Evolutionary conservation across 92 coral and sea anemone genomes (phyloP), one percentile per base, ranked within the genome.

Genomic region (Virgularia gustaviana): DNA sequence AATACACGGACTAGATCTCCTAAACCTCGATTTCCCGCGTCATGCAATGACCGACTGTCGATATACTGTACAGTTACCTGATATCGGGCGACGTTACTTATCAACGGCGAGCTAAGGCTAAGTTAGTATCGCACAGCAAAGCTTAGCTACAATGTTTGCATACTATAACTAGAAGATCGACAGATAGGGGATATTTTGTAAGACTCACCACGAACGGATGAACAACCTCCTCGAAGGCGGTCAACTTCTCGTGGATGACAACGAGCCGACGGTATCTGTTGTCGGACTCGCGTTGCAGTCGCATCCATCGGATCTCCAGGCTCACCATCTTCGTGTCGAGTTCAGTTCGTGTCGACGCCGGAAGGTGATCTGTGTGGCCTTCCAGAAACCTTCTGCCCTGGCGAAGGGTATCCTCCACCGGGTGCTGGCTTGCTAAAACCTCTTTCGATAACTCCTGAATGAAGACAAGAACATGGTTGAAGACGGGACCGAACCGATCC

Each of bases 241-340:
- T 86, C 73, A 92, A 64, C 74, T 92, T 92, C 68, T 92, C 98
- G 67, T 92, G 98, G 34, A 92, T 92, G 71, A 85, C 72, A 38
- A 92, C 98, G 71, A 92, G 83, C 74, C 95, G 88, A 88, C 90
- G 90, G 78, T 92, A 92, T 33, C 96, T 92, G 63, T 92, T 92
- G 81, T 92, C 98, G 23, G 90, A 96, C 78, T 92, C 98, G 65
- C 88, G 85, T 52, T 92, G 98, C 22, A 92, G 90, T 57, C 92
- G 80, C 72, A 82, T 90, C 98, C 98, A 92, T 59, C 94, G 81
- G 57, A 89, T 84, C 62, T 92, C 98, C 64, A 92, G 60, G 38
- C 89, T 92, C 43, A 89, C 90, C 98, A 92, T 89, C 83, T 92
- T 92, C 61, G 94, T 56, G 81, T 89, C 98, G 67, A 92, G 85